Evolutionary conservation across 2,797 vertebrate species (phyloP), one percentile per base, ranked within the genome.

Genomic region (Prionace glauca): DNA sequence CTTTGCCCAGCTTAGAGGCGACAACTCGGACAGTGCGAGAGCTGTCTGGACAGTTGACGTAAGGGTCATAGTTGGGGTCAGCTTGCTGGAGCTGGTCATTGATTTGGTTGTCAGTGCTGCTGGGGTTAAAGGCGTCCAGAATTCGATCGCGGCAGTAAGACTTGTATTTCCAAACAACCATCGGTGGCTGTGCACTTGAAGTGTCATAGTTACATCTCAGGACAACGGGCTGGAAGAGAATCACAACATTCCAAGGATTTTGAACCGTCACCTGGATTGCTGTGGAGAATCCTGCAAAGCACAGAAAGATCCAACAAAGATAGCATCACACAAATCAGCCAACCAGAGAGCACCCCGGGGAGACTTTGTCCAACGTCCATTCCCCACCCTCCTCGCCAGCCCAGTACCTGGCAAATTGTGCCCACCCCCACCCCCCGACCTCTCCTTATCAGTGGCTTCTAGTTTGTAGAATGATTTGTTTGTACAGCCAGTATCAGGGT

Each of bases 181-280:
- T 96, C 8, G 98, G 98, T 0, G 94, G 90, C 69, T 96, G 96
- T 0, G 86, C 91, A 10, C 96, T 2, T 0, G 97, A 90, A 0
- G 98, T 97, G 96, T 98, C 97, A 96, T 97, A 99, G 65, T 97
- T 97, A 96, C 99, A 99, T 22, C 62, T 97, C 87, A 99, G 97
- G 1, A 97, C 98, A 96, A 98, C 98, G 0, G 98, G 98, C 97
- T 99, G 98, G 97, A 99, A 99, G 0, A 99, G 98, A 96, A 98
- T 98, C 87, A 99, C 97, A 2, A 99, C 97, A 1, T 98, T 98
- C 96, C 97, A 98, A 96, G 98, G 98, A 65, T 97, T 96, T 0
- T 97, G 97, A 91, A 98, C 98, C 0, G 97, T 96, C 84, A 99
- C 99, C 29, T 97, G 97, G 90, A 99, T 96, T 0, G 97, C 97